These are phyloP conservation scores for Cebidichthys violaceus DNA, from an alignment of 2,113 vertebrate genomes.

Conservation along the genomic window DNA sequence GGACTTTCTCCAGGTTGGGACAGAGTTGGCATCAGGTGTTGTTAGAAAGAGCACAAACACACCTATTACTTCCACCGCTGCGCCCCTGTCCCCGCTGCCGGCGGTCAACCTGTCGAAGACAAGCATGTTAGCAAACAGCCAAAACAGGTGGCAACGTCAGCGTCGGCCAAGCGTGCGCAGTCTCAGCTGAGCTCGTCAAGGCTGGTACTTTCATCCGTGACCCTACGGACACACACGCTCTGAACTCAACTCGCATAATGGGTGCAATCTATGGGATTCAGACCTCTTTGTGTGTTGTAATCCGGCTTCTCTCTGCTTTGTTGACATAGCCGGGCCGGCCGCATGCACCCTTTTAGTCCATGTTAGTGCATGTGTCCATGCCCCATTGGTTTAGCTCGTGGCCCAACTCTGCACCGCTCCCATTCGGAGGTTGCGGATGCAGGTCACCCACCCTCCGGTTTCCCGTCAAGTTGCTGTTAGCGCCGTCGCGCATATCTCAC, in stretches of 20 bases:
- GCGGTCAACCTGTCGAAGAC: slow-evolving; percentile 61
- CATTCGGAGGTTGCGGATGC: too few species aligned
- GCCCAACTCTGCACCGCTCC: too few species aligned
- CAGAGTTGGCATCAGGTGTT: slow-evolving; percentile 67
- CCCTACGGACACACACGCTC: slow-evolving; percentile 36
- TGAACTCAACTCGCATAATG: background rate
- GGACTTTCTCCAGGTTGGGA: slow-evolving; percentile 25
- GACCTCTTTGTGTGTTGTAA: background rate
- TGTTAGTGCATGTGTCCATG: too few species aligned
- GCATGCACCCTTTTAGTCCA: too few species aligned
- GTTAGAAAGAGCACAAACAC: slow-evolving; percentile 33
- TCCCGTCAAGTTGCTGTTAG: background rate
- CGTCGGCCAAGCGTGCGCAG: slow-evolving; percentile 58
- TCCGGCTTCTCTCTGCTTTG: too few species aligned
- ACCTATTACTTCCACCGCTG: slow-evolving; percentile 65
- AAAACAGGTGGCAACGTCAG: slow-evolving; percentile 69
- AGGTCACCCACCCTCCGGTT: background rate
- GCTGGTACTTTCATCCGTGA: slow-evolving; percentile 52
- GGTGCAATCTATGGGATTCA: background rate
- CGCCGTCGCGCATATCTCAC: too few species aligned
- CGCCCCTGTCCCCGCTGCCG: slow-evolving; percentile 32
- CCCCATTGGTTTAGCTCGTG: too few species aligned
- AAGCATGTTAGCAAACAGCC: slow-evolving; percentile 66
- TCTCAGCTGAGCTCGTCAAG: slow-evolving; percentile 62
- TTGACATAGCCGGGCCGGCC: too few species aligned